A percentile compares a stretch with the other conserved stretches of the same genome.
Evolutionary conservation across 2,797 vertebrate species (phyloP).

Genomic region (Pangasius mekongensis): DNA sequence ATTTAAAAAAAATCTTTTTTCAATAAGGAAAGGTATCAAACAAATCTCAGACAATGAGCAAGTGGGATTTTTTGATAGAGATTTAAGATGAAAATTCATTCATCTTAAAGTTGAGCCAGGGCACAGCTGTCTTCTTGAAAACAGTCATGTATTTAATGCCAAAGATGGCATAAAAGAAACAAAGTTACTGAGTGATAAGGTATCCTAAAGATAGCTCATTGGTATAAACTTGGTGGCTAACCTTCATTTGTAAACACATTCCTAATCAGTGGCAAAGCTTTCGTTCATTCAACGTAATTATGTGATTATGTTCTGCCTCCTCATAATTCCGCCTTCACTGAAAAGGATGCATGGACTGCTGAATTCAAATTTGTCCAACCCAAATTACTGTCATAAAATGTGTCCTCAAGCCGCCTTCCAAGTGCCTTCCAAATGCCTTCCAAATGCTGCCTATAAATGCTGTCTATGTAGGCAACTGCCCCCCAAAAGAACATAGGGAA

Average conservation of each 20-base stretch:
- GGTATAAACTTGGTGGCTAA: not conserved
- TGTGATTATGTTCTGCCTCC: not conserved
- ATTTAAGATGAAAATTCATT: not conserved
- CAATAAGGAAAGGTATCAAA: not conserved
- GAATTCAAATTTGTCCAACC: not conserved
- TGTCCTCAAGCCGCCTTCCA: not conserved
- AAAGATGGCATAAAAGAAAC: not conserved
- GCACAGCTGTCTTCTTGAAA: not conserved
- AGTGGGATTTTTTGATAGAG: not conserved
- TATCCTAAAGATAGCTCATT: not conserved
- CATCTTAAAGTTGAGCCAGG: not conserved
- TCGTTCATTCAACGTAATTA: not conserved
- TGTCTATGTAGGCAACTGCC: not conserved
- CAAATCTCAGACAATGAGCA: not conserved
- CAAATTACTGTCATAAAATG: not conserved
- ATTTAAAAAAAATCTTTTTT: not conserved
- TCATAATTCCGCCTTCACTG: not conserved
- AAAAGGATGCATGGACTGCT: not conserved
- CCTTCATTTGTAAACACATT: not conserved
- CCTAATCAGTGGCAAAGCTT: not conserved
- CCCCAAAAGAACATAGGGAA: not conserved
- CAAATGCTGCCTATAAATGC: not conserved
- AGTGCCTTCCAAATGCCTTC: not conserved
- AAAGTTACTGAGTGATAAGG: not conserved
- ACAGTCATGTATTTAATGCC: not conserved